Conservation (phyloP, 2,113 vertebrate genomes). For the Chaetodon auriga region DNA sequence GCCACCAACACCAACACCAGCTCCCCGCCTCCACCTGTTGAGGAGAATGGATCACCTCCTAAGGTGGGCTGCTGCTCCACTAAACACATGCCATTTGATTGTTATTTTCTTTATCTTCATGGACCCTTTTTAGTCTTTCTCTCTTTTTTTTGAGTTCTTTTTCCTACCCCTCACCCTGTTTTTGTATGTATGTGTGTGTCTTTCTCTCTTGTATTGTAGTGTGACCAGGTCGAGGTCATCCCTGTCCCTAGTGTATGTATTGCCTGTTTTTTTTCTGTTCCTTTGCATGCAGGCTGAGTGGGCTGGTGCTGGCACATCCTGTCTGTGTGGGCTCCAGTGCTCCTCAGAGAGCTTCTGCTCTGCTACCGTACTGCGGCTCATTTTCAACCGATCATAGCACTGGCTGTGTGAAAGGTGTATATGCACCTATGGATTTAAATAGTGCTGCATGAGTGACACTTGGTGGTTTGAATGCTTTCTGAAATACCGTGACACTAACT, state of each 20-base stretch:
- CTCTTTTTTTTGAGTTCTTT: conserved; percentile 51
- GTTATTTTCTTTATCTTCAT: conserved; percentile 10
- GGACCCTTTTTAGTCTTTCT: conserved; percentile 17
- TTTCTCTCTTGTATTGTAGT: conserved; percentile 88
- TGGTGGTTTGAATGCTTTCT: conserved; percentile 58
- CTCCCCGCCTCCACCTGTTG: conserved; percentile 90
- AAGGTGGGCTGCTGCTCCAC: conserved; percentile 85
- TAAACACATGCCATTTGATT: conserved; percentile 1
- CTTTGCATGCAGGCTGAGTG: conserved; percentile 77
- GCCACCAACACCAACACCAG: conserved; percentile 87
- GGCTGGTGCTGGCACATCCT: conserved; percentile 64
- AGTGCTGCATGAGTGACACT: conserved; percentile 55
- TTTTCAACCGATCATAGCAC: conserved; percentile 40
- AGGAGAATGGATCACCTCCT: conserved; percentile 96
- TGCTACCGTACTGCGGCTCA: conserved; percentile 38
- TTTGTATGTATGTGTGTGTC: conserved; percentile 69
- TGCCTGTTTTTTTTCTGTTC: conserved; percentile 64
- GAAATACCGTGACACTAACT: conserved; percentile 45
- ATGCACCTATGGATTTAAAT: conserved; percentile 38
- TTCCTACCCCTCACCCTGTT: conserved; percentile 80
- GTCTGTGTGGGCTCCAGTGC: conserved; percentile 66
- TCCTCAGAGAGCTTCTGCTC: conserved; percentile 60
- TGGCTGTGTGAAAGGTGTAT: conserved; percentile 39
- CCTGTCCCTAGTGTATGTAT: conserved; percentile 99
- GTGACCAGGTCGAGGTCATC: conserved; percentile 98